Conservation (phyloP, 2,797 vertebrate genomes). For the Sebastolobus altivelis region DNA sequence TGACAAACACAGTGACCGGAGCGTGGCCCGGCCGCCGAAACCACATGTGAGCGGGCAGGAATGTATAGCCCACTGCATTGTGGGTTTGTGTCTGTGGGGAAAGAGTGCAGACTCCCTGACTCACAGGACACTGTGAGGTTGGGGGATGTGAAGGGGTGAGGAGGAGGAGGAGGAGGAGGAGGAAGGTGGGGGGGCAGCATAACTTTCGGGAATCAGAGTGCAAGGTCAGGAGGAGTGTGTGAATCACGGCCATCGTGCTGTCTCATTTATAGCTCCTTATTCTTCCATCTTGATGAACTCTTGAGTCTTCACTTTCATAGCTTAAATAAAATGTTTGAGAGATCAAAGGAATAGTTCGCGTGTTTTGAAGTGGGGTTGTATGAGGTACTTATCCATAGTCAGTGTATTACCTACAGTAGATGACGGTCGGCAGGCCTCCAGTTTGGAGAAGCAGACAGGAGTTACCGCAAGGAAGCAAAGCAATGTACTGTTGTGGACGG, state of each 20-base stretch:
- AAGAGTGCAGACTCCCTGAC: conserved; percentile 67
- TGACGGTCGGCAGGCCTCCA: fast-evolving
- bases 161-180: background rate
- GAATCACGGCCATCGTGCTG: conserved; percentile 59
- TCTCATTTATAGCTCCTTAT: conserved; percentile 6
- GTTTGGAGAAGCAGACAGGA: no score
- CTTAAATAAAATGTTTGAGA: conserved; percentile 2
- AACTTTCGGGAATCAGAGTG: conserved; percentile 67
- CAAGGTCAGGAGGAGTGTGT: conserved; percentile 55
- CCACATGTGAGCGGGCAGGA: conserved; percentile 78
- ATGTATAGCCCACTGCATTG: conserved; percentile 72
- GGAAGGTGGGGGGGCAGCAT: background rate
- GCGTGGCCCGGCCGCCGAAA: conserved; percentile 62
- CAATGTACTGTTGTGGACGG: fast-evolving
- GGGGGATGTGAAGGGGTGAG: conserved; percentile 12
- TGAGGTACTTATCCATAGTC: no score
- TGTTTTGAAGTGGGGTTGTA: no score
- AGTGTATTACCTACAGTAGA: no score
- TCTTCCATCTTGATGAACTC: background rate
- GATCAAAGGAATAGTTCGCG: background rate
- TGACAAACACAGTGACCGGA: conserved; percentile 63
- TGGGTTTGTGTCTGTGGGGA: conserved; percentile 64
- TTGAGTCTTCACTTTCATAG: conserved; percentile 3
- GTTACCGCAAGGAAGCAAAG: no score
- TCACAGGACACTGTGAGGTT: conserved; percentile 73